Base-by-base conservation (phyloP, 2,797 vertebrate species). In the Botia kubotai region DNA sequence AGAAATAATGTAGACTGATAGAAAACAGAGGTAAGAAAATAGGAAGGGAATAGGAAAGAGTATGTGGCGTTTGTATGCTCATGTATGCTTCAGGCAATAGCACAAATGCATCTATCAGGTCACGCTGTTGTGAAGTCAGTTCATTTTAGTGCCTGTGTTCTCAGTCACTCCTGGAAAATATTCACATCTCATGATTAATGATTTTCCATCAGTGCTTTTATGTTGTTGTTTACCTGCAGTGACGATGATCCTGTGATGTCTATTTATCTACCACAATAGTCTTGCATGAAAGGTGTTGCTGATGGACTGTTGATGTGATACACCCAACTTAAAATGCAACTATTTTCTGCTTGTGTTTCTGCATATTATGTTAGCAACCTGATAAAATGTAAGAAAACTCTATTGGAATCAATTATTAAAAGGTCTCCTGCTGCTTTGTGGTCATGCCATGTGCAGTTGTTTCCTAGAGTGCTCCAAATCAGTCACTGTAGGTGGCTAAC, bases 1-100 rank as follows among this genome's bases (percentile, higher is more conserved):
- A 82, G 77, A 79, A 82, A 86, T 76, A 29, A 65, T 71, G 70
- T 73, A 39, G 58, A 46, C 70, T 57, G 77, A 84, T 69, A 23
- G 19, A 67, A 78, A 71, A 78, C 52, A 65, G 60, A 74, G 75
- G 4, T 80, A 76, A 48, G 14, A 58, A 63, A 55, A 78, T 53
- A 46, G n/a, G 11, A 60, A 75, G 55, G 62, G 71, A 75, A 76
- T 21, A 43, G 39, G 19, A 67, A 81, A n/a, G 67, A 23, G 55
- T 74, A 80, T 52, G 58, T 52, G 69, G 48, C 36, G 79, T 75
- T 81, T 82, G 57, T 82, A 63, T 48, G 23, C 48, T 68, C 6
- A 52, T 81, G 48, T 66, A 26, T 5, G 70, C 77, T 80, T 19
- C 29, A 46, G 77, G 77, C 77, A 57, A 73, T 50, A 65, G 53